Base-by-base conservation (phyloP, 2,113 vertebrate species). In the Clinocottus analis region DNA sequence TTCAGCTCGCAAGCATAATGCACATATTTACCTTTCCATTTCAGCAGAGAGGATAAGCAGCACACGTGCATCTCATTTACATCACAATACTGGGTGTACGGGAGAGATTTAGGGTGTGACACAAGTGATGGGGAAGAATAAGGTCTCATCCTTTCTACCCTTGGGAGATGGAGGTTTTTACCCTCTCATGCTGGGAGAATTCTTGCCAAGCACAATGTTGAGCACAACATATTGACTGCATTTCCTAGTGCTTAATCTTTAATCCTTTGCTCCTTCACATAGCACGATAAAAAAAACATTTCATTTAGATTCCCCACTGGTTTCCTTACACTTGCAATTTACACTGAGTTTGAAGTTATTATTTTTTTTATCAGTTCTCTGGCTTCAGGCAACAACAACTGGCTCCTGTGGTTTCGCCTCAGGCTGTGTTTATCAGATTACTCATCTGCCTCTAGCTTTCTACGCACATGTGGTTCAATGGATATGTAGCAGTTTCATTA, bases 21-120 rank as follows among this genome's bases (percentile, higher is more conserved):
- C 89, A 89, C 90, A 93, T 93, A 90, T 93, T 93, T 94, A 94
- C 92, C 85, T 92, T 94, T 93, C 88, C 85, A 90, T 91, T 91
- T 86, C 82, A 89, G 79, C 84, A 87, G 86, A 91, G 87, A 59
- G 49, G 71, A 76, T 75, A 77, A 87, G 75, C 74, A 56, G 53
- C 58, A 92, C 92, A 92, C 86, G 80, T 89, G 85, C 85, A 87
- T 90, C 80, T 85, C 66, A 94, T 94, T 93, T 93, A 80, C 92
- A 93, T 94, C 76, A 86, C 73, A 91, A 90, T 77, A 45, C 31
- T 23, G 21, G 17, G 47, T 51, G 67, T 86, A 59, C 61, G 84
- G 82, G 72, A 87, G 81, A 87, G 72, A 71, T 85, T 85, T 75
- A 67, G 64, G 60, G 53, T 64, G 60, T 35, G 41, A 68, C 45